Evolutionary conservation across 2,888 invertebrate species (phyloP), one percentile per base, ranked within the genome.

Genomic region (Drosophila affinis): DNA sequence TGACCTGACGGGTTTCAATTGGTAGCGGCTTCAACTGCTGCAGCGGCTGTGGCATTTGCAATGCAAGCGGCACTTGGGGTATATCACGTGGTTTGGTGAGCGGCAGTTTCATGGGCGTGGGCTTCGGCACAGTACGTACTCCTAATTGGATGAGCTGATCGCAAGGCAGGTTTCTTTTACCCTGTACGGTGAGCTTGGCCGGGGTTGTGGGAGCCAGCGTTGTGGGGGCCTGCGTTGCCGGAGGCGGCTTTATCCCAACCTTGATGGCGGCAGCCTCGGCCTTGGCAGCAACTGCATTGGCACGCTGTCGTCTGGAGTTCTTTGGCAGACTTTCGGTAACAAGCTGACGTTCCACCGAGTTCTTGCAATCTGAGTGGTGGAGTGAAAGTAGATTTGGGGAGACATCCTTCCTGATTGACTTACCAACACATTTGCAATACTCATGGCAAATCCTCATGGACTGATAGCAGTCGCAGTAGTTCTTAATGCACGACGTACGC

Each of bases 391-490:
- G 3, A n/a, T 12, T 12, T 2, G 1, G 24, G 24, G 12, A 44
- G 29, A 29, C 27, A 24, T 3, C 6, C n/a, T 51, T 18, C 5
- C 34, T 39, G 14, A 14, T 7, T 14, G 39, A 3, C 39, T n/a
- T 39, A 39, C 39, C 39, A 7, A 39, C 7, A n/a, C 39, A 44
- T 14, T 9, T n/a, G 3, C 0, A n/a, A 3, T 12, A 67, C 84
- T 72, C 68, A 88, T 88, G 56, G 14, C 85, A 86, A 10, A 73
- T 59, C 9, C 51, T 53, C 87, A 88, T 84, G 5, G 88, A 88
- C 24, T 86, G 85, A 60, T 86, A 86, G 64, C 85, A 86, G 44
- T 86, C 85, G 72, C 85, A 86, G 45, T 86, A 86, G 53, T 86
- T 86, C 32, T 88, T 86, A 3, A 86, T 87, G 62, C 85, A 86